Evolutionary conservation across 2,888 invertebrate genomes (phyloP).

Genomic region (Lasioglossum pauxillum): DNA sequence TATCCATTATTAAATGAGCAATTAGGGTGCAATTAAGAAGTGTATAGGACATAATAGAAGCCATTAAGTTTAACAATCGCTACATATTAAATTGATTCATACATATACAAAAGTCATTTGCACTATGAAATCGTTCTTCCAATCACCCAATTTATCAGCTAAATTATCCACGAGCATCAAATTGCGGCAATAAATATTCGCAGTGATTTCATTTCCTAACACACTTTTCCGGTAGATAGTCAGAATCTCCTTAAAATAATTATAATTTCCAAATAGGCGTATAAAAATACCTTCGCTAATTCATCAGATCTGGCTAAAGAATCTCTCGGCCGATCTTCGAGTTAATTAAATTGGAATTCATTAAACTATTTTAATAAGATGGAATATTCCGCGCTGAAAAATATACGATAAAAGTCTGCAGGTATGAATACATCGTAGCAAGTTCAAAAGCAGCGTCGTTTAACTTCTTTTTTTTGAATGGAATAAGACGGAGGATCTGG

Average conservation of each 20-base stretch:
- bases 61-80: not conserved
- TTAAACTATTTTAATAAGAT: not conserved
- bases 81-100: not conserved
- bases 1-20: not conserved
- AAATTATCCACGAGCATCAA: not conserved
- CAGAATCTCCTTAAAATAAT: not conserved
- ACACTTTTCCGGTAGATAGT: not conserved
- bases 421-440: not conserved
- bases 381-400: not conserved
- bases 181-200: not conserved
- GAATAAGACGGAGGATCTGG: not conserved
- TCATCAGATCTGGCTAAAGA: not conserved
- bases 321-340: not conserved
- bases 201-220: not conserved
- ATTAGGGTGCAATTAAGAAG: not conserved
- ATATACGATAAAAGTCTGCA: not conserved
- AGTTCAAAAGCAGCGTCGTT: not conserved
- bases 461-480: not conserved
- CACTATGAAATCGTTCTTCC: not conserved
- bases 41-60: not conserved
- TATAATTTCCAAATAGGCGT: not conserved
- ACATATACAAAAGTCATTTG: not conserved
- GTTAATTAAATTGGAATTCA: constrained; percentile 6
- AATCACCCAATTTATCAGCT: not conserved
- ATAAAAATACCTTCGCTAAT: not conserved